Base-by-base conservation (phyloP, 2,888 invertebrate genomes). In the Nymphalis c-album region DNA sequence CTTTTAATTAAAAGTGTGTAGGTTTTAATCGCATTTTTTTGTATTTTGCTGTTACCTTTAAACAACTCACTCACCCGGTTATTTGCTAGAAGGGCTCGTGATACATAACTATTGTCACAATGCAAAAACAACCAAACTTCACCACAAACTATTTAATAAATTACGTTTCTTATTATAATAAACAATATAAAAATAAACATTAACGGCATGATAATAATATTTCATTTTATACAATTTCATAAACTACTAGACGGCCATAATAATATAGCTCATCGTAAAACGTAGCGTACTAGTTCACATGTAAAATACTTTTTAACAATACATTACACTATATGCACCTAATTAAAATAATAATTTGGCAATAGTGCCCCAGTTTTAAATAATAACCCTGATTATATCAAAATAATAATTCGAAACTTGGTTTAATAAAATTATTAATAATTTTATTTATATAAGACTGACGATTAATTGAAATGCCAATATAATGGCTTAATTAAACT, bases 401-500 rank as follows among this genome's bases (percentile, higher is more conserved):
- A 60, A 68, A 63, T 64, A 46, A 18, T 50, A 60, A 60, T 58
- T 47, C 47, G 45, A 65, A 60, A 51, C 31, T 47, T 60, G 10
- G 45, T 22, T 60, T 69, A 63, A 63, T 63, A 63, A 63, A 66
- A 55, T 63, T 26, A 63, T 22, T 22, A 1, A 22, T 22, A 22
- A n/a, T n/a, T n/a, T n/a, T n/a, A 2, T 69, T 69, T 63, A 47
- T 35, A 51, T 47, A 60, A 63, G 40, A 20, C 59, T 31, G n/a
- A 47, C 26, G 59, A 67, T 46, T 70, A 70, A 70, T 70, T 70
- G 67, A 60, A 64, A 63, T 63, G 31, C 63, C 60, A 22, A 60
- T 67, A 18, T 67, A 67, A 67, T 67, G 57, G 18, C 69, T 67
- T 67, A 58, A 70, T 70, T 70, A 63, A 62, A 55, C 47, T 53